Percentiles rank a stretch among this genome's conserved stretches.
These are phyloP conservation scores for Gibbula magus DNA, from an alignment of 2,888 invertebrate genomes.

Conservation along the genomic window DNA sequence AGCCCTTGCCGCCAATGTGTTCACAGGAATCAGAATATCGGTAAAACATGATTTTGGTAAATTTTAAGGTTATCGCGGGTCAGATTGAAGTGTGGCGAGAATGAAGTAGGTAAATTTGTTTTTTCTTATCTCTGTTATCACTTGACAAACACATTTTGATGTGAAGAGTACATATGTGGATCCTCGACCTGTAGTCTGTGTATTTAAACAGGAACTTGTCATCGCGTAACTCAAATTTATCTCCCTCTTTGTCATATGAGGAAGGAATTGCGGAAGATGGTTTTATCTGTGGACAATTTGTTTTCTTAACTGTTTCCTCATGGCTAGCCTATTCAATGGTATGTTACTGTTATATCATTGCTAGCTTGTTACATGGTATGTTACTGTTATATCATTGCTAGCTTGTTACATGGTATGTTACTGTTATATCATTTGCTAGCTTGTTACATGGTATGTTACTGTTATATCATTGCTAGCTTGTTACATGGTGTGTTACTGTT, in stretches of 20 bases:
- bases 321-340: too few relatives aligned
- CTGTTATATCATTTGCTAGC: too few relatives aligned
- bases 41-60: constrained; percentile 13
- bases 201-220: constrained; percentile 16
- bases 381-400: too few relatives aligned
- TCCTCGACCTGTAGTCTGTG: not conserved
- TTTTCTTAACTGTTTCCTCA: too few relatives aligned
- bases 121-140: constrained; percentile 31
- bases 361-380: too few relatives aligned
- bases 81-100: constrained; percentile 20
- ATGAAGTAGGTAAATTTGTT: constrained; percentile 30
- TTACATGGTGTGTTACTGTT: too few relatives aligned
- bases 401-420: too few relatives aligned
- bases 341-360: too few relatives aligned
- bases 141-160: constrained; percentile 19
- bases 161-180: not conserved
- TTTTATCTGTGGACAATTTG: not conserved
- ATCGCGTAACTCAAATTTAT: not conserved
- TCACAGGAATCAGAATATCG: not conserved
- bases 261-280: not conserved
- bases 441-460: too few relatives aligned
- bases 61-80: constrained; percentile 11
- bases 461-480: too few relatives aligned
- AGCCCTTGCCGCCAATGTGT: not conserved
- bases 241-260: not conserved